Evolutionary conservation across 2,113 vertebrate genomes (phyloP), one percentile per base, ranked within the genome.

Genomic region (Upupa epops): DNA sequence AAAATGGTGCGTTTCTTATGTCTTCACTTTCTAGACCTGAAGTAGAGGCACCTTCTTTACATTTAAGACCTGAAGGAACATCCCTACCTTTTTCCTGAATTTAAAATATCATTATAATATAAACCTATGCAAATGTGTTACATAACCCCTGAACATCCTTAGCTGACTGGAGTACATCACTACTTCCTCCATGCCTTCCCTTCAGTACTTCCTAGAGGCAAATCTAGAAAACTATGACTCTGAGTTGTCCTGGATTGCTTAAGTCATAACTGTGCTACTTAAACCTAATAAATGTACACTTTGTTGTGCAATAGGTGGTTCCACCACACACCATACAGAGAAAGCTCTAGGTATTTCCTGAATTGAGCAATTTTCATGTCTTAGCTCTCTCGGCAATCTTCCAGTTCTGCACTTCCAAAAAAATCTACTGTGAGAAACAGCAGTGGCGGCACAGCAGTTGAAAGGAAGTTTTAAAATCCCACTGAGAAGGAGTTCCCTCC

Each of bases 341-440:
- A 93, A 93, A 95, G 9, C 36, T 79, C 54, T 29, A 81, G 79
- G 51, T 28, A 61, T 77, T 81, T 95, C 59, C 70, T 63, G 68
- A 69, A 11, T 80, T 68, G 81, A 61, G 58, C 71, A 83, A 84
- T 49, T 48, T 86, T 80, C 32, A 60, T 25, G 18, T 54, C 68
- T 74, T 42, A 79, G 24, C 21, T 81, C 49, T 59, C 86, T 91
- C 64, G 84, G 60, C 52, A 82, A 1, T 31, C 58, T 88, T 88
- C 31, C 36, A 83, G 45, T 59, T 83, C 83, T 83, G 63, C 48
- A 74, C 63, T 81, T 94, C 36, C 46, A 34, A 61, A 88, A n/a
- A 46, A 22, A 79, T 11, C 58, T 49, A 52, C 65, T 18, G 58
- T 40, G 55, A 90, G 18, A 82, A 82, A 71, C 17, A 54, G 16